A percentile compares a stretch with the other conserved stretches of the same genome.
These are phyloP conservation scores for Hepsetus odoe DNA, from an alignment of 2,113 vertebrate species.

Conservation along the genomic window DNA sequence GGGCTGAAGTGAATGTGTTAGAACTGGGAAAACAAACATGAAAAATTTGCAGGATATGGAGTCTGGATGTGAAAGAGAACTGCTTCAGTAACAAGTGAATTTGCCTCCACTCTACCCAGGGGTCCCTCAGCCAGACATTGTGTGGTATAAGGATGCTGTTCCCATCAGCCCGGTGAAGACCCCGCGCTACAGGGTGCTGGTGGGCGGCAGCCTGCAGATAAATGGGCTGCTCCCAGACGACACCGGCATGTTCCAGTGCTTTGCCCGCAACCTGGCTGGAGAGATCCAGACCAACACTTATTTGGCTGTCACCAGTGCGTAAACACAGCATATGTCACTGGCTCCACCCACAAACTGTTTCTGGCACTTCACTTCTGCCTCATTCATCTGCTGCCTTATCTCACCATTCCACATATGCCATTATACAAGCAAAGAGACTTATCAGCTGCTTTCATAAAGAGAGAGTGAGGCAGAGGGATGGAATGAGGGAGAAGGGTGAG, in stretches of 20 bases:
- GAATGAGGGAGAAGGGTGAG: not conserved
- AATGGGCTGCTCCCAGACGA: slow-evolving; percentile 90
- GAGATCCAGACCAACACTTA: slow-evolving; percentile 97
- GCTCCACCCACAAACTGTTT: slow-evolving; percentile 38
- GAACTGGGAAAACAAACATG: too few species aligned
- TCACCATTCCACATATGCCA: slow-evolving; percentile 64
- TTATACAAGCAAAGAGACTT: slow-evolving; percentile 63
- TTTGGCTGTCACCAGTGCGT: slow-evolving; percentile 94
- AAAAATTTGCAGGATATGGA: too few species aligned
- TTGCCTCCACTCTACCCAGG: slow-evolving; percentile 72
- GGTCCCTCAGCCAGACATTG: slow-evolving; percentile 84
- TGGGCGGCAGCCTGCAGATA: slow-evolving; percentile 90
- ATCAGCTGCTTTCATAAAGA: slow-evolving; percentile 67
- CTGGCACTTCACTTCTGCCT: slow-evolving; percentile 28
- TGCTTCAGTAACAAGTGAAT: slow-evolving; percentile 9
- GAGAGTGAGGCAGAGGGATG: not conserved
- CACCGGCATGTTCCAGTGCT: slow-evolving; percentile 98
- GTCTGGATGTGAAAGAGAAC: not conserved
- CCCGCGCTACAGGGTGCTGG: slow-evolving; percentile 84
- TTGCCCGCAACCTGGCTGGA: slow-evolving; percentile 87
- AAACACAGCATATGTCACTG: slow-evolving; percentile 24
- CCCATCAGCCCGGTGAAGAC: slow-evolving; percentile 83
- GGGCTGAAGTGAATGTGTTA: not conserved
- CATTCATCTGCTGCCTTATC: slow-evolving; percentile 42
- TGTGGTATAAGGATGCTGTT: slow-evolving; percentile 94